Conservation (phyloP, 1,140 invertebrate genomes). For the Dendroctonus ponderosae region DNA sequence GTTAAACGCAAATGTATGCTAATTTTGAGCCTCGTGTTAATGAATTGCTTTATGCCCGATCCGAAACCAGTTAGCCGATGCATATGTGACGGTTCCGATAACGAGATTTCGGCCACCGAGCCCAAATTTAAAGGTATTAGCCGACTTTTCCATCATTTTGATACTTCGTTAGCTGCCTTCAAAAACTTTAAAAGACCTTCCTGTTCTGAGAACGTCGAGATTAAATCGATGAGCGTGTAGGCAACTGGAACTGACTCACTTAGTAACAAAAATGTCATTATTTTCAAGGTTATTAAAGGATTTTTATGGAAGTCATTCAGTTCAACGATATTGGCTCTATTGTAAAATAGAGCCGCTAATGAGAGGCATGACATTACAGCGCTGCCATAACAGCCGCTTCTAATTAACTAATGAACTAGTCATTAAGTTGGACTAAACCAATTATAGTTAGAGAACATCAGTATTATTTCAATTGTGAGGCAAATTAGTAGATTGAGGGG, state of each 20-base stretch:
- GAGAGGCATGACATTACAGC: background rate
- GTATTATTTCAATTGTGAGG: conserved; percentile 21
- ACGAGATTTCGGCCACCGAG: conserved; percentile 8
- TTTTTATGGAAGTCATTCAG: background rate
- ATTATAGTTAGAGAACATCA: conserved; percentile 12
- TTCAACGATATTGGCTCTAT: background rate
- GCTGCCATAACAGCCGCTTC: background rate
- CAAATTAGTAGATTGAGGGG: conserved; percentile 12
- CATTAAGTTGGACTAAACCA: conserved; percentile 17
- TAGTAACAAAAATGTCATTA: background rate
- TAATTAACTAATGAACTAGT: conserved; percentile 17
- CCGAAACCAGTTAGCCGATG: conserved; percentile 20
- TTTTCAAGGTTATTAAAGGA: background rate
- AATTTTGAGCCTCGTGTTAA: conserved; percentile 23
- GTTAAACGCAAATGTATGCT: conserved; percentile 26
- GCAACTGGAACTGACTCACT: conserved; percentile 10
- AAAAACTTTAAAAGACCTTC: conserved; percentile 4
- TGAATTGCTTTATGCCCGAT: conserved; percentile 23
- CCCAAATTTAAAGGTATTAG: conserved; percentile 27
- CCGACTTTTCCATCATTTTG: conserved; percentile 18
- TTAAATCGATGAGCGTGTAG: background rate
- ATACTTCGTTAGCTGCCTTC: conserved; percentile 21
- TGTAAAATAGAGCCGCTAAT: background rate
- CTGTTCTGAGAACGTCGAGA: background rate
- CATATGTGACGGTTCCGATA: conserved; percentile 15